Percentiles rank a stretch among this genome's conserved stretches.
Conservation (phyloP, 2,888 invertebrate species). For the Phymatocera aterrima region DNA sequence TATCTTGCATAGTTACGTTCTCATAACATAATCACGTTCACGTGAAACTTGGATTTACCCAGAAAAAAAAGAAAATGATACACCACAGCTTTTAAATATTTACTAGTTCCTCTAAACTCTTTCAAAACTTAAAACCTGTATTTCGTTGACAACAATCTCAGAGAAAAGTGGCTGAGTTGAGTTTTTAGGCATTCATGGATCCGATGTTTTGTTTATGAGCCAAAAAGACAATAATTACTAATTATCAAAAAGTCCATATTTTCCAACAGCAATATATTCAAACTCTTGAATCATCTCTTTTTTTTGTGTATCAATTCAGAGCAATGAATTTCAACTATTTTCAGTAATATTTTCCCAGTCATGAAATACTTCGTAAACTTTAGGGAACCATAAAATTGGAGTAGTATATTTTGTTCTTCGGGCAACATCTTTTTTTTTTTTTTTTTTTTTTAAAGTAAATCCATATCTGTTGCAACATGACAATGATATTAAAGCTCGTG, state of each 20-base stretch:
- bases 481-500: conserved; percentile 7
- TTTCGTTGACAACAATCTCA: no score
- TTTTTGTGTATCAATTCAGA: no score
- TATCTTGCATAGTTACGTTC: conserved; percentile 37
- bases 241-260: not conserved
- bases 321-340: no score
- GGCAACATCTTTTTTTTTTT: not conserved
- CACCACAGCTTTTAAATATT: not conserved
- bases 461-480: conserved; percentile 19
- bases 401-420: no score
- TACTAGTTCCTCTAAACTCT: no score
- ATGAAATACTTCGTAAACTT: no score
- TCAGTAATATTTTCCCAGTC: no score
- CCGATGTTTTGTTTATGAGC: not conserved
- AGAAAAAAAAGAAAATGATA: conserved; percentile 25
- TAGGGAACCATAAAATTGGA: no score
- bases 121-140: no score
- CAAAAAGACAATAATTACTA: not conserved
- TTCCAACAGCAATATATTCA: not conserved
- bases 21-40: conserved; percentile 28
- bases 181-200: not conserved
- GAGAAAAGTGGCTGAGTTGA: conserved; percentile 1
- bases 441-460: conserved; percentile 24
- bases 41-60: conserved; percentile 18
- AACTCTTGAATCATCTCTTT: not conserved